Evolutionary conservation across 1,140 invertebrate species (phyloP), one percentile per base, ranked within the genome.

Genomic region (Papilio aristodemus): DNA sequence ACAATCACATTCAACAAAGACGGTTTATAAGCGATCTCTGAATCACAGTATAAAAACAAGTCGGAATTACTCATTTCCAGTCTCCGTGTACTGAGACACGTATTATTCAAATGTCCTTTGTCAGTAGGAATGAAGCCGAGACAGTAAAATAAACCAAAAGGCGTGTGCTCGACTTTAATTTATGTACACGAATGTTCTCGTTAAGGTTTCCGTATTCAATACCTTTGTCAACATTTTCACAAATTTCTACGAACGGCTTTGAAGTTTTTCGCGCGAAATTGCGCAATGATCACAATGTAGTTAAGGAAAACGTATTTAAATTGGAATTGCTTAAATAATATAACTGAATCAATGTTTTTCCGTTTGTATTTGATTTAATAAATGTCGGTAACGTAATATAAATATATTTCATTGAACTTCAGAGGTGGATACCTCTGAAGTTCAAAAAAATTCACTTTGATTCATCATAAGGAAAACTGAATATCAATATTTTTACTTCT

Each of bases 41-140:
- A 82, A 77, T 82, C 78, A 80, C 67, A 73, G 72, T 71, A 73
- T 77, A 76, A 76, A 82, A 79, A 79, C 72, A 75, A 74, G 73
- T 69, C 75, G 68, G 75, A 70, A 73, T 82, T 82, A 82, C 76
- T 82, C 78, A 79, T 79, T 80, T 75, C 69, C 64, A 76, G 69
- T 67, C 67, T 77, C 59, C 71, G 70, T 74, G 72, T 74, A 78
- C 54, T 60, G 50, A 71, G 70, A 68, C 60, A 43, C 67, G 63
- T 66, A 66, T 79, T 78, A 77, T 81, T 73, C 73, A 75, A 77
- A 79, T 75, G 69, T 80, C 76, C 80, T 82, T 78, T 82, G 80
- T 82, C 76, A 78, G 46, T 74, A 27, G 41, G 39, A 66, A 32
- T 50, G 43, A 66, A 66, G 43, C 10, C 63, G 78, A 73, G 72